Evolutionary conservation across 2,888 invertebrate genomes (phyloP).

Genomic region (Helicoverpa assulta): DNA sequence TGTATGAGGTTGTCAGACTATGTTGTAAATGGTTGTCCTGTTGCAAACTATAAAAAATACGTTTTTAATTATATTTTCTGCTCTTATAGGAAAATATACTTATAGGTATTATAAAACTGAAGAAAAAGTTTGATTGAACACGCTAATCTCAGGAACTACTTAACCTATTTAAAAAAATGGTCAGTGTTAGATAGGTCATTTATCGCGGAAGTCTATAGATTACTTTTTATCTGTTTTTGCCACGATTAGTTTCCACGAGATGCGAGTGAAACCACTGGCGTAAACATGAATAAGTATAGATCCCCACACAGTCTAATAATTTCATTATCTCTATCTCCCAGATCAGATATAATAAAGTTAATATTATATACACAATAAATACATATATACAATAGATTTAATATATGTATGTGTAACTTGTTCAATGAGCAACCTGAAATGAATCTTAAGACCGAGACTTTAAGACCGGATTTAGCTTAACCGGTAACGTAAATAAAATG

Average conservation of each 20-base stretch:
- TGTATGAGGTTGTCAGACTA: too few relatives aligned
- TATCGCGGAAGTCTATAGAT: not conserved
- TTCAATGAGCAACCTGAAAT: not conserved
- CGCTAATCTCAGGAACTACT: not conserved
- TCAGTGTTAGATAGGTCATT: not conserved
- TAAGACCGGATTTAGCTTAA: too few relatives aligned
- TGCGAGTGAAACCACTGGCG: too few relatives aligned
- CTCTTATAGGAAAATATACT: too few relatives aligned
- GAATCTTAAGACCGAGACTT: not conserved
- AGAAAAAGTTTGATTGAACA: not conserved
- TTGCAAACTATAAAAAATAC: too few relatives aligned
- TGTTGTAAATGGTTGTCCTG: too few relatives aligned
- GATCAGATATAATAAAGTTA: not conserved
- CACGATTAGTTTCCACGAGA: not conserved
- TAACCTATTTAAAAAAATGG: not conserved
- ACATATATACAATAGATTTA: not conserved
- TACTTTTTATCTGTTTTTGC: not conserved
- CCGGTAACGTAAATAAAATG: not conserved
- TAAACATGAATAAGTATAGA: not conserved
- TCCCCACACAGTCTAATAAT: not conserved
- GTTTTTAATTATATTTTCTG: too few relatives aligned
- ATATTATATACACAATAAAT: not conserved
- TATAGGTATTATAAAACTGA: not conserved
- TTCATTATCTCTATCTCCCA: slow-evolving; percentile 2
- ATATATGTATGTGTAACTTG: not conserved